Evolutionary conservation across 2,113 vertebrate genomes (phyloP).

Genomic region (Chrysemys picta): DNA sequence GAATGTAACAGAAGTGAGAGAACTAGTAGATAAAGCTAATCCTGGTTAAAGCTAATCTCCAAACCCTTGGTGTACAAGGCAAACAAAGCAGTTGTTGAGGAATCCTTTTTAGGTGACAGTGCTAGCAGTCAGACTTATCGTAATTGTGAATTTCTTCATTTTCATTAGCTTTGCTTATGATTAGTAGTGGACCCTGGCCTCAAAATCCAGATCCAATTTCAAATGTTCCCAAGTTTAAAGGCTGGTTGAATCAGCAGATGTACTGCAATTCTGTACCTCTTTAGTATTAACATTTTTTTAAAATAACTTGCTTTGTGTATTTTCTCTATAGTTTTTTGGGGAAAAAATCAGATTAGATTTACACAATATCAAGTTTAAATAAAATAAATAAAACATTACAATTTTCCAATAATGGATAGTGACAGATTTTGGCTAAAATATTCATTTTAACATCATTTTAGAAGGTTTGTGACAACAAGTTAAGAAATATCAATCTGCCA

Average conservation of each 20-base stretch:
- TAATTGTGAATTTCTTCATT: slow-evolving; percentile 20
- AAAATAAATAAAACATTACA: background rate
- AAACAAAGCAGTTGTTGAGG: background rate
- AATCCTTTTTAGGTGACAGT: slow-evolving; percentile 33
- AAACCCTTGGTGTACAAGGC: no score
- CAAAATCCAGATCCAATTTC: background rate
- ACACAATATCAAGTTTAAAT: background rate
- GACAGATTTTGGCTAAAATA: background rate
- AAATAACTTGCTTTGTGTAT: background rate
- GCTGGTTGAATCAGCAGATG: background rate
- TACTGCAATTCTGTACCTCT: background rate
- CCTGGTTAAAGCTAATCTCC: background rate
- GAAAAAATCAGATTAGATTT: background rate
- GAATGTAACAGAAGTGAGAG: background rate
- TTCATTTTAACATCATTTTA: background rate
- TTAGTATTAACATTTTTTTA: background rate
- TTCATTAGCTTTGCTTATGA: slow-evolving; percentile 49
- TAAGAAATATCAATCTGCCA: background rate
- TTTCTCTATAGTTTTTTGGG: background rate
- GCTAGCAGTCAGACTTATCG: slow-evolving; percentile 41
- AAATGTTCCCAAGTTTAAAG: slow-evolving; percentile 1
- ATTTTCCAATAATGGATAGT: background rate
- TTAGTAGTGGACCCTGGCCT: slow-evolving; percentile 6
- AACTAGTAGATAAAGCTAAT: background rate
- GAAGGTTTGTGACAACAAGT: background rate